These are phyloP conservation scores for Tetragnatha versicolor DNA, from an alignment of 1,140 invertebrate species.

Conservation along the genomic window DNA sequence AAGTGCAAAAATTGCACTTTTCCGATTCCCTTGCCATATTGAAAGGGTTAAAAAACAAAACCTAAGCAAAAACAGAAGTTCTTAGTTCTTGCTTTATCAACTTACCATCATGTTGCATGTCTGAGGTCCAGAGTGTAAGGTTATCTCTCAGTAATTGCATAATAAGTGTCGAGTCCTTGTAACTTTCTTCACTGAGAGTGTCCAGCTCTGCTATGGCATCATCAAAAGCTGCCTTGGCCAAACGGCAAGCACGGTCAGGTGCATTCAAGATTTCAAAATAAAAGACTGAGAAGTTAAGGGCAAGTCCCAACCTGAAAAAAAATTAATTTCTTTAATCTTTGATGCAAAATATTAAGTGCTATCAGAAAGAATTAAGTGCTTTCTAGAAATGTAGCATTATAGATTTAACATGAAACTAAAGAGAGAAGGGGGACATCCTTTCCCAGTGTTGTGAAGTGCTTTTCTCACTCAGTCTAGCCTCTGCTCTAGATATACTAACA, in stretches of 20 bases:
- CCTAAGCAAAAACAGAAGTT: too few relatives aligned
- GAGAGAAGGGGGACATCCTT: too few relatives aligned
- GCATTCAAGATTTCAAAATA: slow-evolving; percentile 99
- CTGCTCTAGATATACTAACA: too few relatives aligned
- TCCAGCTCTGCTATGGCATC: slow-evolving; percentile 96
- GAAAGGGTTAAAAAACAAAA: too few relatives aligned
- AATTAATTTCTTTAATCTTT: not conserved
- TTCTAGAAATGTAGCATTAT: too few relatives aligned
- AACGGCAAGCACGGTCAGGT: slow-evolving; percentile 92
- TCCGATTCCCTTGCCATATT: too few relatives aligned
- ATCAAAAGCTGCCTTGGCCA: slow-evolving; percentile 96
- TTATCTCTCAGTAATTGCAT: slow-evolving; percentile 99
- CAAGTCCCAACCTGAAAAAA: slow-evolving; percentile 76
- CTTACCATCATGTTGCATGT: slow-evolving; percentile 78
- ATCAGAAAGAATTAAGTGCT: not conserved
- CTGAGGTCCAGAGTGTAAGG: slow-evolving; percentile 97
- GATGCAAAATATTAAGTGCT: not conserved
- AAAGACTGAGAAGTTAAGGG: slow-evolving; percentile 95
- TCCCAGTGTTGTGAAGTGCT: too few relatives aligned
- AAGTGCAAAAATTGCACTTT: too few relatives aligned
- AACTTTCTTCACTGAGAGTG: slow-evolving; percentile 94
- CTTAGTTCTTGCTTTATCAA: too few relatives aligned
- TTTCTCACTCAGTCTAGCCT: too few relatives aligned
- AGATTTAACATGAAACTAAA: too few relatives aligned
- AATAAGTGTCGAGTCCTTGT: slow-evolving; percentile 98